Conservation (phyloP, 2,888 invertebrate species). For the Spilarctia lutea region DNA sequence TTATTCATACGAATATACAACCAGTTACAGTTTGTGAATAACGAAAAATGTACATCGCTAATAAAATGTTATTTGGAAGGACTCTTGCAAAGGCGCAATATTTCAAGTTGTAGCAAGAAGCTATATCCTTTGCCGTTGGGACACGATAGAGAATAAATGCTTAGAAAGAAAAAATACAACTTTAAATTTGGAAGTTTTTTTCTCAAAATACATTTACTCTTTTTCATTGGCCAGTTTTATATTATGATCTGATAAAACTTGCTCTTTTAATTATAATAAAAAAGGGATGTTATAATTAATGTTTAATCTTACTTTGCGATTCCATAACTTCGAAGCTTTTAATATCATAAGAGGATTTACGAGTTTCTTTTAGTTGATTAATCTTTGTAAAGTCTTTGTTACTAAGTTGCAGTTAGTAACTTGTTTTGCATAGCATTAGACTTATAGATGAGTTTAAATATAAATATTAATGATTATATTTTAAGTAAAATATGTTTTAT, state of each 20-base stretch:
- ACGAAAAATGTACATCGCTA: slow-evolving; percentile 24
- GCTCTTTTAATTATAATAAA: slow-evolving; percentile 21
- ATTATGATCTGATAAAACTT: background rate
- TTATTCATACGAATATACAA: slow-evolving; percentile 2
- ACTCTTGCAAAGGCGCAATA: slow-evolving; percentile 48
- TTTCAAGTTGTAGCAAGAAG: slow-evolving; percentile 41
- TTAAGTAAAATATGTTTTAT: too few species aligned
- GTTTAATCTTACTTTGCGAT: slow-evolving; percentile 29
- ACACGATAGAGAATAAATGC: slow-evolving; percentile 55
- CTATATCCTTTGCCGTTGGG: slow-evolving; percentile 50
- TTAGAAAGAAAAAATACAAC: slow-evolving; percentile 52
- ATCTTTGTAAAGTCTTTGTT: slow-evolving; percentile 30
- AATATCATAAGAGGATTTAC: slow-evolving; percentile 31
- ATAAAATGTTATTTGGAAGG: slow-evolving; percentile 36
- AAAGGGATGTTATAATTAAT: slow-evolving; percentile 17
- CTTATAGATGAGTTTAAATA: background rate
- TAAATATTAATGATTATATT: background rate
- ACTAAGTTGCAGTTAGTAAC: slow-evolving; percentile 4
- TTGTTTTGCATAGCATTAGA: background rate
- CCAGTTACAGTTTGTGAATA: slow-evolving; percentile 3
- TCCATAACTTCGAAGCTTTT: slow-evolving; percentile 32
- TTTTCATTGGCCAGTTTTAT: background rate
- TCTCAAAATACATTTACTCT: slow-evolving; percentile 1
- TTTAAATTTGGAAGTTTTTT: slow-evolving; percentile 40
- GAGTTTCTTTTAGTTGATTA: slow-evolving; percentile 25